Conservation (phyloP, 2,797 vertebrate species). For the Falco rusticolus region DNA sequence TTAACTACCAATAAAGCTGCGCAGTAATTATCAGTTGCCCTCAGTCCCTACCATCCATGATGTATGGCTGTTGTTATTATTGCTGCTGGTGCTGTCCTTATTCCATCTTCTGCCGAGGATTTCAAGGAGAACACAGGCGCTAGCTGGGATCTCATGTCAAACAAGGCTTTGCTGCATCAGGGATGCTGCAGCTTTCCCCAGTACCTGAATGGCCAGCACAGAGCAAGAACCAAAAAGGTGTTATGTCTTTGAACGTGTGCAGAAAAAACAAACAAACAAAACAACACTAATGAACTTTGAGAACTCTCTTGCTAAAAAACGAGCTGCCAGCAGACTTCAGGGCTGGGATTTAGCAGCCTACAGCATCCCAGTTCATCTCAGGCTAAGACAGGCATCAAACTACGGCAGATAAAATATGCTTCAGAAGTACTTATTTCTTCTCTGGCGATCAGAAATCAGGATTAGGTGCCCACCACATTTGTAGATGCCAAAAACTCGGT, state of each 20-base stretch:
- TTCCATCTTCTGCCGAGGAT: neutral
- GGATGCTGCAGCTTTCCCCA: neutral
- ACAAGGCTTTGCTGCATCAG: neutral
- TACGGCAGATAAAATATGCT: neutral
- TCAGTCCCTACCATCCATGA: neutral
- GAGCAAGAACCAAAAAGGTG: accelerated
- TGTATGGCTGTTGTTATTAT: neutral
- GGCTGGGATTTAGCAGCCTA: neutral
- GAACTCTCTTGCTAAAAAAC: neutral
- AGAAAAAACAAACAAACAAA: no score
- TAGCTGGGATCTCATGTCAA: accelerated
- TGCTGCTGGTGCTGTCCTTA: neutral
- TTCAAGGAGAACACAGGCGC: neutral
- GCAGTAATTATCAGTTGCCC: neutral
- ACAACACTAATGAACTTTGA: neutral
- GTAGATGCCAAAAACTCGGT: accelerated
- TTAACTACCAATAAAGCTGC: neutral
- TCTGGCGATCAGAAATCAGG: neutral
- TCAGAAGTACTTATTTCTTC: neutral
- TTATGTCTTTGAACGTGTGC: accelerated
- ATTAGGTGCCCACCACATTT: neutral
- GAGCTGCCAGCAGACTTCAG: neutral
- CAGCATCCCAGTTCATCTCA: neutral
- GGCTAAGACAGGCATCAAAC: neutral
- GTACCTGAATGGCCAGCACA: neutral